A percentile compares a stretch with the other conserved stretches of the same genome.
These are phyloP conservation scores for Melitaea cinxia DNA, from an alignment of 1,140 invertebrate genomes.

Conservation along the genomic window DNA sequence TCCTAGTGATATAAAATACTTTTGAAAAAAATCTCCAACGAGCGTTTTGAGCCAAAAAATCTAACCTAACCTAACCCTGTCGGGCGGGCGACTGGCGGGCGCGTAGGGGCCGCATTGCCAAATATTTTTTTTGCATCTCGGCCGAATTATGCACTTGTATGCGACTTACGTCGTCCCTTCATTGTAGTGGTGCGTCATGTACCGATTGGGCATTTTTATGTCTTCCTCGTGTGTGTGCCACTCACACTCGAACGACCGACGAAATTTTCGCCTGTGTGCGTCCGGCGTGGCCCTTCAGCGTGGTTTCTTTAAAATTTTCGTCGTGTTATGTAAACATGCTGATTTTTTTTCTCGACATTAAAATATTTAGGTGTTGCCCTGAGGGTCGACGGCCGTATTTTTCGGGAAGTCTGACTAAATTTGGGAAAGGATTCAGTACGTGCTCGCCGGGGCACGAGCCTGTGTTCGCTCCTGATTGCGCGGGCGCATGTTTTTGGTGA, in stretches of 20 bases:
- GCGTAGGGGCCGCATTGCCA: constrained; percentile 81
- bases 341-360: constrained; percentile 68
- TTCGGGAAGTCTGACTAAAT: constrained; percentile 80
- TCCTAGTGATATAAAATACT: constrained; percentile 67
- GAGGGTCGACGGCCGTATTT: constrained; percentile 72
- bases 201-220: constrained; percentile 77
- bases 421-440: constrained; percentile 57
- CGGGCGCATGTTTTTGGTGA: constrained; percentile 50
- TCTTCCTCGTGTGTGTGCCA: constrained; percentile 65
- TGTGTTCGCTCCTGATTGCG: constrained; percentile 37
- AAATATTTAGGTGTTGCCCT: constrained; percentile 76
- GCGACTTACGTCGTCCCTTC: constrained; percentile 80
- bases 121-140: constrained; percentile 82
- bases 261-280: constrained; percentile 71
- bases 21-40: constrained; percentile 75
- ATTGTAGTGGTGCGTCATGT: constrained; percentile 80
- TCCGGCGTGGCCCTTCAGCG: constrained; percentile 60
- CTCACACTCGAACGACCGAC: constrained; percentile 59
- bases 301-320: constrained; percentile 73
- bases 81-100: constrained; percentile 79
- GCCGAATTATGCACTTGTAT: constrained; percentile 82
- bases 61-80: constrained; percentile 81
- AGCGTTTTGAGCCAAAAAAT: constrained; percentile 81
- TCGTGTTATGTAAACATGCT: constrained; percentile 77
- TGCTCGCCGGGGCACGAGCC: constrained; percentile 42